Evolutionary conservation across 2,113 vertebrate genomes (phyloP).

Genomic region (Eleginops maclovinus): DNA sequence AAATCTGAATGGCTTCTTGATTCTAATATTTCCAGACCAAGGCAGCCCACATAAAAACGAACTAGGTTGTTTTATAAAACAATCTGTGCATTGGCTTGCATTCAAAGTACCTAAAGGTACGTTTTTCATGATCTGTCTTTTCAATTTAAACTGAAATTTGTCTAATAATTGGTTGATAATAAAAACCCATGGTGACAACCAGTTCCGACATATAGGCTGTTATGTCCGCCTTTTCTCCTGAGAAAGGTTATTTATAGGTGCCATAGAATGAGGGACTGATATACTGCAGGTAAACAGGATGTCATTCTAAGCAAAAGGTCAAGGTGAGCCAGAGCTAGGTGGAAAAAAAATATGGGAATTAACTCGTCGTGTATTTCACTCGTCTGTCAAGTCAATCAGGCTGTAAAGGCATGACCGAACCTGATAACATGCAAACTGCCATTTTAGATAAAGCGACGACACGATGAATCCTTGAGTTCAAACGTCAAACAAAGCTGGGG

Average conservation of each 20-base stretch:
- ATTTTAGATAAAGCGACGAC: conserved; percentile 12
- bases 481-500: conserved; percentile 16
- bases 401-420: not conserved
- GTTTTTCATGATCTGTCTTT: too few relatives aligned
- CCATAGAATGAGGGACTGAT: conserved; percentile 67
- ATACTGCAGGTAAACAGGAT: conserved; percentile 68
- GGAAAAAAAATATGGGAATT: conserved; percentile 48
- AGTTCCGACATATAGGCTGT: not conserved
- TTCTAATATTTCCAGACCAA: too few relatives aligned
- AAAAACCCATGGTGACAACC: conserved; percentile 1
- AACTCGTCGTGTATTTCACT: conserved; percentile 32
- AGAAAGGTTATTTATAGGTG: conserved; percentile 65
- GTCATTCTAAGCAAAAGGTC: conserved; percentile 63
- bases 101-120: too few relatives aligned
- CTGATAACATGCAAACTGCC: conserved; percentile 8
- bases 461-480: conserved; percentile 23
- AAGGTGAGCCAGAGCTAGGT: conserved; percentile 66
- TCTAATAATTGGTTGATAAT: conserved; percentile 22
- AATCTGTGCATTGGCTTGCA: too few relatives aligned
- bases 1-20: too few relatives aligned
- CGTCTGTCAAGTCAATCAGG: conserved; percentile 41
- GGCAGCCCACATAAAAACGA: too few relatives aligned
- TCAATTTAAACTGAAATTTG: conserved; percentile 13
- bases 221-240: conserved; percentile 48
- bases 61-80: too few relatives aligned